Evolutionary conservation across 1,140 invertebrate species (phyloP), one percentile per base, ranked within the genome.

Genomic region (Bombus confusus): DNA sequence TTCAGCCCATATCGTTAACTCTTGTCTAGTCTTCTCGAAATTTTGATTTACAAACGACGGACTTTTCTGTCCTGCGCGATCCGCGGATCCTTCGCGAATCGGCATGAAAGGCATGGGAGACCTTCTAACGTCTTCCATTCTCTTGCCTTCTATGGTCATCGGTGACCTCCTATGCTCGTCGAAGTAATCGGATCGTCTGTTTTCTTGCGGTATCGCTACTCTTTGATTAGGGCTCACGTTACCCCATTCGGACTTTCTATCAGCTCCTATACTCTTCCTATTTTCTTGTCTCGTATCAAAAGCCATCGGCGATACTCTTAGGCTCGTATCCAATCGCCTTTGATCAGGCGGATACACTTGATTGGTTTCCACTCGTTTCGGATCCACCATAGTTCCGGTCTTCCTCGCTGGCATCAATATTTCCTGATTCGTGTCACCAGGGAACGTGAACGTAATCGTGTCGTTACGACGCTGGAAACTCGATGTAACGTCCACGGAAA

Each of bases 161-260:
- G 95, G 94, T 0, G 94, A 95, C n/a, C 94, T 86, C 77, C 94
- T 92, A n/a, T 95, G 94, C 34, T 95, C 95, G 25, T 95, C 95
- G 52, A 95, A 95, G 78, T 94, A 94, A 91, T 95, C 94, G 1
- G 94, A 95, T 47, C 95, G 83, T 79, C 94, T 91, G 59, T 93
- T 93, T 85, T 95, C 95, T 85, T 93, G 92, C 22, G 93, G 74
- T 10, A 93, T 90, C 12, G 82, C 71, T 10, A 90, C 76, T 81
- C 94, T 90, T 82, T 95, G 94, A 93, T 94, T 94, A 10, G 94
- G 93, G 83, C 93, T 95, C 28, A 94, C 80, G 69, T 92, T 94
- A 28, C 91, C 92, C 93, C 94, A 95, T 57, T 95, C 94, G 2
- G 92, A 76, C 79, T 95, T 95, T 79, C 93, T 90, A 4, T 94